Evolutionary conservation across 2,888 invertebrate genomes (phyloP), one percentile per base, ranked within the genome.

Genomic region (Drosophila anceps): DNA sequence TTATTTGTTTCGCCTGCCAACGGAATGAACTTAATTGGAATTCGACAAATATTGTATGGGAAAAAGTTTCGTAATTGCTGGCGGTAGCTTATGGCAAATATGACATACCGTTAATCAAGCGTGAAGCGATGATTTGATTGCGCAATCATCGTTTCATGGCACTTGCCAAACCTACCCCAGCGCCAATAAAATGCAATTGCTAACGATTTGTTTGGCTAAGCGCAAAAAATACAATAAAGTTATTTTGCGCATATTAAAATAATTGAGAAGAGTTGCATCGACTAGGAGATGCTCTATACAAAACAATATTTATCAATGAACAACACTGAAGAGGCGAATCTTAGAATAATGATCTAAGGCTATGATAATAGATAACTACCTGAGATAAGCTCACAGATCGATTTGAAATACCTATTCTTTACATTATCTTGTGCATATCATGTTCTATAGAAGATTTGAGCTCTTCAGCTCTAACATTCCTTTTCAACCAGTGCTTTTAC

Each of bases 71-170:
- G 50, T 81, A 84, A 84, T 75, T 83, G 84, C 24, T 48, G 37
- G 46, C 54, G 44, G 58, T 70, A 31, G 62, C 41, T 65, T 58
- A 53, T 64, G 73, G 78, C 66, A 69, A 80, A 80, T 58, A 88
- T 65, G 63, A 68, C 69, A 78, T 76, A 64, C 68, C 51, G 66
- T 76, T 84, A 89, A 87, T 84, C 88, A 86, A 87, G 90, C 81
- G 83, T 69, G 77, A 88, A 84, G 73, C 76, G 69, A 81, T 84
- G 80, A 85, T 84, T 87, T 88, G 87, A 86, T 81, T 79, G 78
- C 55, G 48, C 82, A 78, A 81, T 70, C 69, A 69, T 60, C 61
- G 65, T 50, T 73, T 61, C 43, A 55, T 62, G 18, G 41, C 20
- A 13, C 20, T 44, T 46, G n/a, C 12, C 29, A 39, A 7, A 12